Base-by-base conservation (phyloP, 1,140 invertebrate genomes). In the Mesaphorura yosii region DNA sequence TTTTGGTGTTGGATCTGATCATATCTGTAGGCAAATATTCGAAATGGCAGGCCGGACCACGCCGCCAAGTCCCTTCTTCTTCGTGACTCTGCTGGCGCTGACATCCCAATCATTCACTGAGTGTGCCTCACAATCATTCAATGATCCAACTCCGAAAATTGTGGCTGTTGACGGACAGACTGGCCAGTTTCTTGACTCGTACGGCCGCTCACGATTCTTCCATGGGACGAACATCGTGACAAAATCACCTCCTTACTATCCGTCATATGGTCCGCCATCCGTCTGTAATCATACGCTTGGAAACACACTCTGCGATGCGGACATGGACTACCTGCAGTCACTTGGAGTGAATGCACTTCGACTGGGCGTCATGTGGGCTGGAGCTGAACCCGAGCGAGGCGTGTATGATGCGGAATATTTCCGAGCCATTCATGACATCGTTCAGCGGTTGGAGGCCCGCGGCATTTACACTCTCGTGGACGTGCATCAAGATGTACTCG, bases 191-290 rank as follows among this genome's bases (percentile, higher is more conserved):
- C 20, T 47, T 6, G 45, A 47, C 26, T 20, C 6, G 10, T 25
- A 14, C 26, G 45, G 45, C 12, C 7, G 45, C 23, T 26, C 20
- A 26, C 20, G 45, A 14, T 47, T 20, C 22, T 47, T 47, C 28
- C 45, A 47, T 27, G 45, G 45, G 25, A 47, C 45, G 12, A 47
- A 47, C 45, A 19, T 47, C 14, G 45, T 47, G 20, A 47, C 5
- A 7, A 47, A 47, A 47, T 14, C 5, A 10, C 10, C 10, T 27
- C 45, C 45, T 10, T 47, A 7, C 6, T 20, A 47, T 19, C 45
- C 45, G 12, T 12, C 20, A 10, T 6, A 14, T 10, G 45, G 45
- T 25, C 22, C 14, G 6, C 45, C 45, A 27, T n/a, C 14, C 17
- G 10, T 47, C 6, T 25, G 22, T 7, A 47, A 47, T 47, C 5